These are phyloP conservation scores for Dasysyrphus albostriatus DNA, from an alignment of 2,888 invertebrate species.

Conservation along the genomic window DNA sequence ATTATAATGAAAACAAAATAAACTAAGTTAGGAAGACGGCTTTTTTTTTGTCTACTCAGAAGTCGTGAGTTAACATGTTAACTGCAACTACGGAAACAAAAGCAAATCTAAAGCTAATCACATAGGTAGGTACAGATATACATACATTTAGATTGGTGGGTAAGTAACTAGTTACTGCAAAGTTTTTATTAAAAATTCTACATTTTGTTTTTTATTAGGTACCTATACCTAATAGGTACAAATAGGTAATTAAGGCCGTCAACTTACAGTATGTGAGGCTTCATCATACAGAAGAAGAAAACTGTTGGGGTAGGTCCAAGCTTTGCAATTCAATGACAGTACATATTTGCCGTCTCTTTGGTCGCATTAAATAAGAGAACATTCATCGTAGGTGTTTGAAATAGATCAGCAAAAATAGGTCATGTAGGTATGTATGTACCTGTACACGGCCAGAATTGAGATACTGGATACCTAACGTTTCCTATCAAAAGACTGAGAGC, in stretches of 20 bases:
- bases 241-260: neutral
- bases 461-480: no score
- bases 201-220: neutral
- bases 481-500: no score
- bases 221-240: neutral
- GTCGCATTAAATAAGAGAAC: conserved; percentile 30
- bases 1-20: neutral
- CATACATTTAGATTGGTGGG: neutral
- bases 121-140: neutral
- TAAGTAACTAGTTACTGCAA: neutral
- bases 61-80: neutral
- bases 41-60: neutral
- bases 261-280: neutral
- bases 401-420: no score
- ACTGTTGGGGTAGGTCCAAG: conserved; percentile 50
- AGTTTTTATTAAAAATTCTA: neutral
- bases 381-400: neutral
- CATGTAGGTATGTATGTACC: no score
- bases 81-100: neutral
- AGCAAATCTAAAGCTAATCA: neutral
- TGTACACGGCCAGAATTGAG: no score
- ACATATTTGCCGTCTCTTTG: conserved; percentile 38
- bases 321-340: conserved; percentile 12
- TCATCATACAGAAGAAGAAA: neutral
- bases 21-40: neutral